These are phyloP conservation scores for Coelopa pilipes DNA, from an alignment of 2,888 invertebrate genomes.

Conservation along the genomic window DNA sequence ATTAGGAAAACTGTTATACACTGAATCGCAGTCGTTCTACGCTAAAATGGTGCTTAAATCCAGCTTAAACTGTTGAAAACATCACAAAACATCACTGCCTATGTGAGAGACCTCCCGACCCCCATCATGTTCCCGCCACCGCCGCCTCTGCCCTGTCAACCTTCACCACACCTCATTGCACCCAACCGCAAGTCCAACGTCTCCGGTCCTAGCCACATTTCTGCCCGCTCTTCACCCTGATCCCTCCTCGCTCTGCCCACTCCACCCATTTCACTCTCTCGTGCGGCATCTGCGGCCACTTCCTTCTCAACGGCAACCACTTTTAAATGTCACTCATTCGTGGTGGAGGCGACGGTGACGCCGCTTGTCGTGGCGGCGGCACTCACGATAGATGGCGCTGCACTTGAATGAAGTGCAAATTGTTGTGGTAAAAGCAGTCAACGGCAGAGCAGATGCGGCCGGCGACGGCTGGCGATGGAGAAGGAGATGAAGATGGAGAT, in stretches of 20 bases:
- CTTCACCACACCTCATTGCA: too few relatives aligned
- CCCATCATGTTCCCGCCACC: neutral
- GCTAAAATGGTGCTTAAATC: too few relatives aligned
- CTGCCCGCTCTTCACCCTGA: neutral
- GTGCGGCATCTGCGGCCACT: too few relatives aligned
- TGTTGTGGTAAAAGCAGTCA: slow-evolving; percentile 16
- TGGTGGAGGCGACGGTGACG: neutral
- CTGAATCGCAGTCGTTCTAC: too few relatives aligned
- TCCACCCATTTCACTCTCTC: slow-evolving; percentile 1
- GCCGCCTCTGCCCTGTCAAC: too few relatives aligned
- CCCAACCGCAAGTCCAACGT: too few relatives aligned
- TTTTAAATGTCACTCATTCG: slow-evolving; percentile 33
- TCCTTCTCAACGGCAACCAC: slow-evolving; percentile 22
- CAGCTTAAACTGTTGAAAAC: too few relatives aligned
- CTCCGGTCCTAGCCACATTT: too few relatives aligned
- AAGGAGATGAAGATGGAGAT: neutral
- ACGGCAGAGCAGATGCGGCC: neutral
- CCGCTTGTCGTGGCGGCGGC: neutral
- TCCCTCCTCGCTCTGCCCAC: neutral
- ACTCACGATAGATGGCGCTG: slow-evolving; percentile 20
- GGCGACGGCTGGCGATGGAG: neutral
- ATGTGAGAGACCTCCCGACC: too few relatives aligned
- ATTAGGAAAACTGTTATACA: too few relatives aligned
- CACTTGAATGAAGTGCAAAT: slow-evolving; percentile 37
- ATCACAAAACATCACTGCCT: too few relatives aligned